Evolutionary conservation across 2,888 invertebrate genomes (phyloP).

Genomic region (Chloromyia formosa): DNA sequence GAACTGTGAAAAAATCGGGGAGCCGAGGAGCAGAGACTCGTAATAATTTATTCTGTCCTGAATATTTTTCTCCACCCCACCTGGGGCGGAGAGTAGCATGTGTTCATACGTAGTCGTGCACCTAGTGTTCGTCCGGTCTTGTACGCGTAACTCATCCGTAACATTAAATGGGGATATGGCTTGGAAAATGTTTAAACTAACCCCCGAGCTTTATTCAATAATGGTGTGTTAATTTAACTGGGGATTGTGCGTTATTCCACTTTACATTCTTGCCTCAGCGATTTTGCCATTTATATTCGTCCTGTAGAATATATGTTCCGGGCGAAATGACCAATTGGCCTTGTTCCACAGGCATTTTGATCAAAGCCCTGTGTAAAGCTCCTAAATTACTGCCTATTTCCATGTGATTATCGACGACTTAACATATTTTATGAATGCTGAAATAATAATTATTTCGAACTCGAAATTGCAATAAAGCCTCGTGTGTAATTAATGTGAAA

Average conservation of each 20-base stretch:
- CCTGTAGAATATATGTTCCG: no score
- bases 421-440: slow-evolving; percentile 10
- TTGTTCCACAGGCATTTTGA: not conserved
- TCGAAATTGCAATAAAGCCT: not conserved
- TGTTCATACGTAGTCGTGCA: not conserved
- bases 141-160: not conserved
- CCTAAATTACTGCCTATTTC: slow-evolving; percentile 6
- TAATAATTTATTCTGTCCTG: slow-evolving; percentile 1
- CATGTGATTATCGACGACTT: slow-evolving; percentile 8
- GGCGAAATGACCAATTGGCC: no score
- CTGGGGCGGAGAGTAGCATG: no score
- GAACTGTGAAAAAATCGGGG: not conserved
- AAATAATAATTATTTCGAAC: not conserved
- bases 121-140: not conserved
- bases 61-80: no score
- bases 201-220: not conserved
- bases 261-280: not conserved
- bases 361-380: not conserved
- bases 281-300: not conserved
- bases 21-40: no score
- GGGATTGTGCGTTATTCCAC: not conserved
- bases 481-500: not conserved
- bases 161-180: not conserved
- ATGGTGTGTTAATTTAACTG: slow-evolving; percentile 4
- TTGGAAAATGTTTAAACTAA: slow-evolving; percentile 1